Evolutionary conservation across 1,140 invertebrate genomes (phyloP), one percentile per base, ranked within the genome.

Genomic region (Wiebesia pumilae): DNA sequence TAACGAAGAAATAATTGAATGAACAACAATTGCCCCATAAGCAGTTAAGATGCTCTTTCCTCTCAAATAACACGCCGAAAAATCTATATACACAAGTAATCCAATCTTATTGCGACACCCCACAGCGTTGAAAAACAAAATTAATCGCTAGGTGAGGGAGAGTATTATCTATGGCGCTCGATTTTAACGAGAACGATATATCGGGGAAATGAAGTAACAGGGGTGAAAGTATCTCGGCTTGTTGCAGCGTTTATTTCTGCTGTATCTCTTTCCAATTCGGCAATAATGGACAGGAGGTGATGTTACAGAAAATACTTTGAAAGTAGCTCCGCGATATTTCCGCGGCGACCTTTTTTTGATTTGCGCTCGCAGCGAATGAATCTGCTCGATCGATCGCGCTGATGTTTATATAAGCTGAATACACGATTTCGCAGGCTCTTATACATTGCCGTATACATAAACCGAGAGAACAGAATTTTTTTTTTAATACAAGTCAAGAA

Each of bases 131-230:
- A 21, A 33, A 79, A 40, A 24, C 19, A n/a, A 65, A 81, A 81
- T 81, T 54, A 81, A 81, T 81, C 58, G 24, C 35, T 19, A 27
- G 33, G 27, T 27, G 38, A 51, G 65, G 80, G 80, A 81, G 80
- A 69, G 24, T 43, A 81, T 81, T 81, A 54, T 81, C 80, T 43
- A 24, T 27, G 12, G 30, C 9, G 38, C 62, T 67, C 3, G 80
- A 81, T 69, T 81, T 81, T 69, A 69, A 81, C 38, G 40, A 81
- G 65, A 33, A 43, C 38, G 40, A 81, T 81, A 54, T 33, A 69
- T 81, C 24, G 62, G 38, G 24, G 16, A 65, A 40, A 40, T 62
- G 35, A 27, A 16, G 27, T 33, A 27, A 12, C 65, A 69, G 65
- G 35, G 80, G 62, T 67, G 80, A 69, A 81, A 81, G 80, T 81